phyloP scores from a whole-genome alignment of 2,113 vertebrate genomes.

The Centrocercus urophasianus region DNA sequence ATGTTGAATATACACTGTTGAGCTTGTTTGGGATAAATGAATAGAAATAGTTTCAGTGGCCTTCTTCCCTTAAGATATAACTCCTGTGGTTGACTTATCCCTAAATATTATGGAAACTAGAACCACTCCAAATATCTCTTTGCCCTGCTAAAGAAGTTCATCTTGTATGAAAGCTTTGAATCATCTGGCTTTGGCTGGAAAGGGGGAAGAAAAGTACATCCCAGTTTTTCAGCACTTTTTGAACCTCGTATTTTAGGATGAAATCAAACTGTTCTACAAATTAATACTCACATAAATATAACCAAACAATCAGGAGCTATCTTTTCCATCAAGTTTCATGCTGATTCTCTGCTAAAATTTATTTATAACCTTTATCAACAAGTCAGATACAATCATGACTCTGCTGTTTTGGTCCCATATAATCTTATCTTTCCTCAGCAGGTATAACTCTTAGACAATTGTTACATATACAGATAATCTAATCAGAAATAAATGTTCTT shows the following conservation, averaged over 20 bases:
- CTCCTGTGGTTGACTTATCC: background rate
- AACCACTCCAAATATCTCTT: background rate
- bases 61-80: background rate
- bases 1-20: background rate
- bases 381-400: background rate
- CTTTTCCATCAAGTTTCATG: background rate
- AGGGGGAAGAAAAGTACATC: background rate
- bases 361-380: background rate
- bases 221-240: background rate
- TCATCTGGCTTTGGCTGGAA: background rate
- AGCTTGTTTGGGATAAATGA: background rate
- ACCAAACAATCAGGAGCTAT: background rate
- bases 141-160: background rate
- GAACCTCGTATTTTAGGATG: background rate
- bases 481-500: background rate
- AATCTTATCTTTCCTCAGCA: conserved; percentile 29
- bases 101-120: background rate
- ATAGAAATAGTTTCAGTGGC: background rate
- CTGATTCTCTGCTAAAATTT: background rate
- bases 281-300: conserved; percentile 4
- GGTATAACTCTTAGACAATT: background rate
- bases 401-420: background rate
- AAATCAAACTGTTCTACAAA: background rate
- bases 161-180: background rate
- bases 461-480: background rate